Base-by-base conservation (phyloP, 2,888 invertebrate species). In the Netelia inedita region DNA sequence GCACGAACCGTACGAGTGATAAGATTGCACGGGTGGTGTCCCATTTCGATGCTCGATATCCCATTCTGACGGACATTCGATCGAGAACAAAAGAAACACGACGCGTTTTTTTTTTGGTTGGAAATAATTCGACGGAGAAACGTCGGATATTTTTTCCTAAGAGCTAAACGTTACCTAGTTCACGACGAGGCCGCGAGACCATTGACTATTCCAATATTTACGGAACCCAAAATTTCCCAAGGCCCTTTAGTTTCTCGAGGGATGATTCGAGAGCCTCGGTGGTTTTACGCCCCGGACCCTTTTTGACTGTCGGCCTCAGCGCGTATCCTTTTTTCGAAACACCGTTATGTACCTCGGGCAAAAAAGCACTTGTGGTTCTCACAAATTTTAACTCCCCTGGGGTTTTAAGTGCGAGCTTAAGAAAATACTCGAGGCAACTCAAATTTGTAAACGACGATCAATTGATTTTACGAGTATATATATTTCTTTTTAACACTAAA, bases 141-240 rank as follows among this genome's bases (percentile, higher is more conserved):
- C 46, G 19, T n/a, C 8, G 21, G n/a, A 21, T 23, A 35, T 57
- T 43, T 28, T 43, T 66, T 19, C 28, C 14, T 14, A 35, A 21
- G 41, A 59, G 73, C 78, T 71, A 69, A 63, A 89, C 55, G 85
- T 84, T 85, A 84, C 78, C 75, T 82, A 71, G 83, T 89, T 85
- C 80, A 87, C 83, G 69, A n/a, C 8, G 21, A 43, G 43, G 65
- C 43, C 43, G 14, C 19, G 19, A 43, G 46, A 57, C 71, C 68
- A 23, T 76, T 28, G 72, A 88, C 88, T 90, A 89, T 87, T 88
- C 90, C 72, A 90, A 90, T 90, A 89, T 90, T 90, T 89, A 87
- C 89, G 73, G 85, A 89, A 87, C 87, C 81, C 69, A 87, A 78
- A 87, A 73, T 86, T 83, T 85, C 84, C 87, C 87, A 75, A 83